Conservation (phyloP, 2,113 vertebrate species). For the Stigmatopora nigra region DNA sequence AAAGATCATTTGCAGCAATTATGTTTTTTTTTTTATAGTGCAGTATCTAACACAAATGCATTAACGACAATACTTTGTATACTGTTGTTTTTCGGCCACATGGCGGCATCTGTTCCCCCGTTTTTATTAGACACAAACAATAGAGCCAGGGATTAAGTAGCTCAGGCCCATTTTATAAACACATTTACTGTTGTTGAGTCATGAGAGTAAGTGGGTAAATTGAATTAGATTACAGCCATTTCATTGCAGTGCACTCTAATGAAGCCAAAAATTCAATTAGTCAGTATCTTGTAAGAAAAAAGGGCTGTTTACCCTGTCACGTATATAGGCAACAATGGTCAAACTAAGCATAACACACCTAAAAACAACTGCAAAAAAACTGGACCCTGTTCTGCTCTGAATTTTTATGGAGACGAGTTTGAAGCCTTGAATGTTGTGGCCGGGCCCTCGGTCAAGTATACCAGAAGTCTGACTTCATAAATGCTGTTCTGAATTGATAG, state of each 20-base stretch:
- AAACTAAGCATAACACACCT: background rate
- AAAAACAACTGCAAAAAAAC: no score
- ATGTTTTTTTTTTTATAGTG: slow-evolving; percentile 18
- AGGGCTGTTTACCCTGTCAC: background rate
- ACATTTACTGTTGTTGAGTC: slow-evolving; percentile 30
- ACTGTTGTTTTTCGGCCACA: slow-evolving; percentile 37
- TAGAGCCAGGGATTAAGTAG: background rate
- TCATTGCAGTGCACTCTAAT: background rate
- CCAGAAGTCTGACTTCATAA: background rate
- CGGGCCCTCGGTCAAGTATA: background rate
- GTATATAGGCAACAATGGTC: background rate
- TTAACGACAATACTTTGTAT: slow-evolving; percentile 9
- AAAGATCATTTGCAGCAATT: slow-evolving; percentile 5
- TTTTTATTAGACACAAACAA: background rate
- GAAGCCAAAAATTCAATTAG: background rate
- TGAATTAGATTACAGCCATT: slow-evolving; percentile 22
- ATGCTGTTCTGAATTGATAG: background rate
- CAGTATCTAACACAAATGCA: slow-evolving; percentile 15
- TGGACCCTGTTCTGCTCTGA: background rate
- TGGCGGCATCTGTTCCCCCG: slow-evolving; percentile 45
- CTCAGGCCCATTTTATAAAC: slow-evolving; percentile 51
- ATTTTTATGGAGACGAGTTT: background rate
- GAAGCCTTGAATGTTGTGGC: background rate
- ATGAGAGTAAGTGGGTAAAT: slow-evolving; percentile 29
- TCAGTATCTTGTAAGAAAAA: background rate